A percentile compares a stretch with the other conserved stretches of the same genome.
Conservation (phyloP, 1,140 invertebrate genomes). For the Tetramorium simillimum region DNA sequence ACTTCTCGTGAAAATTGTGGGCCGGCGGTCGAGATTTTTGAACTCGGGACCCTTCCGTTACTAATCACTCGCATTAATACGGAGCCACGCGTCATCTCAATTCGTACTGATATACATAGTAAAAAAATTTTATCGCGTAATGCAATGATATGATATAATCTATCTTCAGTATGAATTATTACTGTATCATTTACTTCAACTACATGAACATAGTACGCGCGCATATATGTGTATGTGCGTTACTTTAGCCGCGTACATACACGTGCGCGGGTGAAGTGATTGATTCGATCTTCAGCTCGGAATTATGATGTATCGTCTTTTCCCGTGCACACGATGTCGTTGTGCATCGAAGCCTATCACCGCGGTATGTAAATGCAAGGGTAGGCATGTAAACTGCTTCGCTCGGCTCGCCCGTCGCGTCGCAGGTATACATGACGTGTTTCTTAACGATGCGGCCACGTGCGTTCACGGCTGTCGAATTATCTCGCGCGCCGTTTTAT, state of each 20-base stretch:
- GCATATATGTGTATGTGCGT: not conserved
- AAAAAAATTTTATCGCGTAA: not conserved
- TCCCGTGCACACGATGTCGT: slow-evolving; percentile 49
- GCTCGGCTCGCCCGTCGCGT: not conserved
- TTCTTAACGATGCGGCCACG: slow-evolving; percentile 75
- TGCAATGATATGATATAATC: not conserved
- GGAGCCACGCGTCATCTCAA: not conserved
- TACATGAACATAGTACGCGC: not conserved
- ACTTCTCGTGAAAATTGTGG: no score
- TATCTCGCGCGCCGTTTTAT: slow-evolving; percentile 66
- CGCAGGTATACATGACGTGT: slow-evolving; percentile 67
- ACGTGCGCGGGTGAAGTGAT: slow-evolving; percentile 29
- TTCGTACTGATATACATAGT: not conserved
- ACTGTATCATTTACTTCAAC: not conserved
- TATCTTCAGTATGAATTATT: not conserved
- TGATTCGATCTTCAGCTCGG: slow-evolving; percentile 57
- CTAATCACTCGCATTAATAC: no score
- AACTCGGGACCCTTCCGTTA: no score
- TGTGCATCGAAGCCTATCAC: slow-evolving; percentile 49
- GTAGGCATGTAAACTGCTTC: slow-evolving; percentile 26
- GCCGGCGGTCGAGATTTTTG: no score
- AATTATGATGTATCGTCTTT: slow-evolving; percentile 72
- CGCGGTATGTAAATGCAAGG: slow-evolving; percentile 51
- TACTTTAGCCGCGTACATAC: not conserved
- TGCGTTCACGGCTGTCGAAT: slow-evolving; percentile 75